Percentiles rank a stretch among this genome's conserved stretches.
Evolutionary conservation across 2,888 invertebrate genomes (phyloP).

Genomic region (Microplitis manilae): DNA sequence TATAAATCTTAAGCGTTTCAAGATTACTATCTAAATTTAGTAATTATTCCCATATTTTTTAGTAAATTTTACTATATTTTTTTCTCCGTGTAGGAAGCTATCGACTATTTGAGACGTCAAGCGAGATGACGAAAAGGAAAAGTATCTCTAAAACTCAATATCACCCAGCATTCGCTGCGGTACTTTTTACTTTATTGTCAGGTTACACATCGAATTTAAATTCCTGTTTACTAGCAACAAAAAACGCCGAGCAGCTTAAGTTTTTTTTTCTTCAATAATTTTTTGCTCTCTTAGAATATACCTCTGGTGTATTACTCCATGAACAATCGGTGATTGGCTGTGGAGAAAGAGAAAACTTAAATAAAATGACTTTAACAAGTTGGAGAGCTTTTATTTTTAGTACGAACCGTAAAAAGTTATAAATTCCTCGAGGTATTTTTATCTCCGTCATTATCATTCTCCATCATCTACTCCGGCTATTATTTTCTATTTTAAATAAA

Average conservation of each 20-base stretch:
- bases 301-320: neutral
- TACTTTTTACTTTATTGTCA: neutral
- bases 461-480: neutral
- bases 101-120: neutral
- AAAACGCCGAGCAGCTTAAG: neutral
- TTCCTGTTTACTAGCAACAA: neutral
- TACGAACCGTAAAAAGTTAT: neutral
- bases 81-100: neutral
- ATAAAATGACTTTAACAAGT: neutral
- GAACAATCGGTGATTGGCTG: constrained; percentile 6
- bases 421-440: neutral
- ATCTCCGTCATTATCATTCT: neutral
- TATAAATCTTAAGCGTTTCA: no score
- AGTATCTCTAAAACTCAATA: neutral
- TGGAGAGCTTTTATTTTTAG: neutral
- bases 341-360: constrained; percentile 14
- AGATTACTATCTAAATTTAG: no score
- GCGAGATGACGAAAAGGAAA: neutral
- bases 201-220: no score
- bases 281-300: neutral
- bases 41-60: no score
- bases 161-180: neutral
- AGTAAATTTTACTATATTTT: no score
- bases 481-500: neutral
- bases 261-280: neutral